phyloP scores from a whole-genome alignment of 1,140 invertebrate species.

The Aporrectodea caliginosa region DNA sequence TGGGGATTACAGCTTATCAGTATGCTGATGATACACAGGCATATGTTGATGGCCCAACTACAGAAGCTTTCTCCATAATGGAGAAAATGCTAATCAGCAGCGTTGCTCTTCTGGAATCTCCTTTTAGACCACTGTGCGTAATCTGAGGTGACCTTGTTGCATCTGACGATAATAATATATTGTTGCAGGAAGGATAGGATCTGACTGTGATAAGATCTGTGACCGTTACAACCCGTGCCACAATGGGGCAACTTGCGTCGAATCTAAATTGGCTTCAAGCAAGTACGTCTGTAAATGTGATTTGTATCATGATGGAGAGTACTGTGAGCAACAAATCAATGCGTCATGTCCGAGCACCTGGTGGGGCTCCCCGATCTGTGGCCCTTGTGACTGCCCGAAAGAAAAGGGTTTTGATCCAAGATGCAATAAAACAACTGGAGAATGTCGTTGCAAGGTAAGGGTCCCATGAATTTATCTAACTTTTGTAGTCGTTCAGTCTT shows the following conservation, averaged over 20 bases:
- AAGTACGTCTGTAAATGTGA: not conserved
- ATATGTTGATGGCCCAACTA: too few relatives aligned
- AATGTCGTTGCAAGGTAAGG: conserved; percentile 84
- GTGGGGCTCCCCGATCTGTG: conserved; percentile 90
- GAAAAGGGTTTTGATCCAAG: conserved; percentile 82
- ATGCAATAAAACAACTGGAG: conserved; percentile 85
- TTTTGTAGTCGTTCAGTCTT: too few relatives aligned
- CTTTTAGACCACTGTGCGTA: too few relatives aligned
- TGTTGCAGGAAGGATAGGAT: not conserved
- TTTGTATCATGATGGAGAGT: not conserved
- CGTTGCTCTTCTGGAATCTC: too few relatives aligned
- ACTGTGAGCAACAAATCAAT: not conserved
- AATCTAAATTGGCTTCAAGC: not conserved
- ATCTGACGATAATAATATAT: not conserved
- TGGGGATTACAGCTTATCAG: too few relatives aligned
- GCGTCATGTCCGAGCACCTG: conserved; percentile 71
- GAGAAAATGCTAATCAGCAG: too few relatives aligned
- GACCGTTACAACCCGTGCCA: not conserved
- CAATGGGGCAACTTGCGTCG: not conserved
- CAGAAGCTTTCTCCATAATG: too few relatives aligned
- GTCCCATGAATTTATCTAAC: too few relatives aligned
- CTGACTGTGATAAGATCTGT: not conserved
- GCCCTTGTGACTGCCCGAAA: conserved; percentile 84
- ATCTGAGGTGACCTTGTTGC: too few relatives aligned
- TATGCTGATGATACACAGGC: too few relatives aligned